phyloP scores from a whole-genome alignment of 2,113 vertebrate species.

The Aviceda subcristata region DNA sequence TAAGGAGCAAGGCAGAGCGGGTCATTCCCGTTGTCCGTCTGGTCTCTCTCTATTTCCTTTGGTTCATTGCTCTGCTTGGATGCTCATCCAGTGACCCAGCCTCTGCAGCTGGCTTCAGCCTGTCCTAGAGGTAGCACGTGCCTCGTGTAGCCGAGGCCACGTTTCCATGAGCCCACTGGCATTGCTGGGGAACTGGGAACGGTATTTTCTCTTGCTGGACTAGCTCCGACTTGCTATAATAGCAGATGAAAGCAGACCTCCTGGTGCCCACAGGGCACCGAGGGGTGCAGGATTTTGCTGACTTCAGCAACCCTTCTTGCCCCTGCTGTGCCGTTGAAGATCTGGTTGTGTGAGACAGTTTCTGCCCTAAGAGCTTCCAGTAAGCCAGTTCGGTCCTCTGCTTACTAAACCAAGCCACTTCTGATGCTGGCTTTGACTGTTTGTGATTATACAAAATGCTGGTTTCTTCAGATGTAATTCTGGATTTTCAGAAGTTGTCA shows the following conservation, averaged over 20 bases:
- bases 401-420: not conserved
- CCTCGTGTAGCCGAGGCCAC: not conserved
- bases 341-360: not conserved
- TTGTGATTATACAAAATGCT: not conserved
- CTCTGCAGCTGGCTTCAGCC: not conserved
- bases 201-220: not conserved
- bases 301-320: not conserved
- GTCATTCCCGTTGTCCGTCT: not conserved
- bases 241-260: not conserved
- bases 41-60: not conserved
- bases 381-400: not conserved
- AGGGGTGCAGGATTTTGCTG: not conserved
- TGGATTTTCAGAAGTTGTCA: not conserved
- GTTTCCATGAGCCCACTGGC: not conserved
- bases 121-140: not conserved
- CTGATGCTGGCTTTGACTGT: no score
- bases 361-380: not conserved
- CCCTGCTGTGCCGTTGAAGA: not conserved
- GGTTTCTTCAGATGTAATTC: not conserved
- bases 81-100: not conserved
- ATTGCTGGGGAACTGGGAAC: not conserved
- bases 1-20: not conserved
- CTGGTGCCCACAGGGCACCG: rapidly evolving
- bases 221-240: not conserved
- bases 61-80: not conserved